A percentile compares a stretch with the other conserved stretches of the same genome.
Evolutionary conservation across 2,113 vertebrate species (phyloP).

Genomic region (Prolemur simus): DNA sequence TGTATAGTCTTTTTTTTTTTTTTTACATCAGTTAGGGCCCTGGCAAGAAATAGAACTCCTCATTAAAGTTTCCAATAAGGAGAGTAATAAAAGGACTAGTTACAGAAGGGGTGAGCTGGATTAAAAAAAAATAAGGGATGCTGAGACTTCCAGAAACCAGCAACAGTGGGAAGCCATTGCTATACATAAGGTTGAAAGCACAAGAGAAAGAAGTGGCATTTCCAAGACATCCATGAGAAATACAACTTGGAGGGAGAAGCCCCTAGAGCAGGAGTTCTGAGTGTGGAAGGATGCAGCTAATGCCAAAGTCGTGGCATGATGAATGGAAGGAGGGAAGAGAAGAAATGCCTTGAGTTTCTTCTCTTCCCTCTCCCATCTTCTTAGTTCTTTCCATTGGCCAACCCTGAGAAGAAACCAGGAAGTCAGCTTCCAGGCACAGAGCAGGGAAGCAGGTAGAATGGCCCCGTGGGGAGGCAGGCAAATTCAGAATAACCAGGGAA

Average conservation of each 20-base stretch:
- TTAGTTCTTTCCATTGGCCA: neutral
- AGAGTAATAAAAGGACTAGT: neutral
- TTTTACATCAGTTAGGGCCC: neutral
- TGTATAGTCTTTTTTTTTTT: neutral
- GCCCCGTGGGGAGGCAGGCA: neutral
- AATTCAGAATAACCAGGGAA: neutral
- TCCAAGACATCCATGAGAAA: neutral
- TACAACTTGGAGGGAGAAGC: neutral
- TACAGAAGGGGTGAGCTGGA: neutral
- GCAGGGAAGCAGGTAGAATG: neutral
- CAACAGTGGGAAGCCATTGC: neutral
- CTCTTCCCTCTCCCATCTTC: neutral
- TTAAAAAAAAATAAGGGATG: neutral
- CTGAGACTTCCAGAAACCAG: neutral
- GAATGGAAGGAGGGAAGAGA: neutral
- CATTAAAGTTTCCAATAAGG: neutral
- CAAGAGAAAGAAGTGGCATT: neutral
- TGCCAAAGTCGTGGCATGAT: neutral
- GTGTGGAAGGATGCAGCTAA: neutral
- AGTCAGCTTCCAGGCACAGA: neutral
- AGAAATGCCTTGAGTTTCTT: neutral
- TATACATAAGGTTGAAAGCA: neutral
- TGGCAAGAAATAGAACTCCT: neutral
- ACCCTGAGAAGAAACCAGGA: neutral
- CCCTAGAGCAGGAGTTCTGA: neutral